phyloP scores from a whole-genome alignment of 2,888 invertebrate genomes.

The Lochmaea capreae region DNA sequence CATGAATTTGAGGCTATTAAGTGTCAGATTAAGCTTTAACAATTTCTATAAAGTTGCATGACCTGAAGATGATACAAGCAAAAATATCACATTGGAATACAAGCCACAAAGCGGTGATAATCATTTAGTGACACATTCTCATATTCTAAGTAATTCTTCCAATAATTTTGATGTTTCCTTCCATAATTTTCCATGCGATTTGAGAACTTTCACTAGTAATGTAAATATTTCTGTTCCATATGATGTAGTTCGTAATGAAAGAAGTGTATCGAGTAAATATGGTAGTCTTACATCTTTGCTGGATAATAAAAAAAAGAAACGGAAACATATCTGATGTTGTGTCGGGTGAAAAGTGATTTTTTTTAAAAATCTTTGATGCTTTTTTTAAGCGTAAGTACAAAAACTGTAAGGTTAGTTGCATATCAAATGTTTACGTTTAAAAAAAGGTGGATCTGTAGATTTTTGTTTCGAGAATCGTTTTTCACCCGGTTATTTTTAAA shows the following conservation, averaged over 20 bases:
- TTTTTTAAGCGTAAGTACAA: not conserved
- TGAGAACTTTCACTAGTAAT: no score
- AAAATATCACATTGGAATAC: conserved; percentile 8
- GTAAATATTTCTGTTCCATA: not conserved
- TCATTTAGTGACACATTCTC: not conserved
- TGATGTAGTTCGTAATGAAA: conserved; percentile 1
- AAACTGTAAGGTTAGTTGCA: not conserved
- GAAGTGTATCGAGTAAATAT: conserved; percentile 53
- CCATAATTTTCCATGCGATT: no score
- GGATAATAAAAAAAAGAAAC: conserved; percentile 57
- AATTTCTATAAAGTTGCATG: conserved; percentile 91
- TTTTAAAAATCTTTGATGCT: not conserved
- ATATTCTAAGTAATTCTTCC: not conserved
- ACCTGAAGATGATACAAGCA: conserved; percentile 63
- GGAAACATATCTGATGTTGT: conserved; percentile 63
- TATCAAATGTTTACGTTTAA: no score
- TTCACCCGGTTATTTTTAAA: not conserved
- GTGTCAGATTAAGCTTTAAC: conserved; percentile 94
- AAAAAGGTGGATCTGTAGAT: no score
- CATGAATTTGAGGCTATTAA: conserved; percentile 88
- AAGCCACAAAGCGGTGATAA: not conserved
- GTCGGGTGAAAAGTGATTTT: conserved; percentile 60
- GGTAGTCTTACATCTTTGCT: conserved; percentile 61
- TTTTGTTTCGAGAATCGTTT: not conserved
- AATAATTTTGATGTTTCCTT: not conserved